These are phyloP conservation scores for Lepus europaeus DNA, from an alignment of 2,113 vertebrate genomes.

Conservation along the genomic window DNA sequence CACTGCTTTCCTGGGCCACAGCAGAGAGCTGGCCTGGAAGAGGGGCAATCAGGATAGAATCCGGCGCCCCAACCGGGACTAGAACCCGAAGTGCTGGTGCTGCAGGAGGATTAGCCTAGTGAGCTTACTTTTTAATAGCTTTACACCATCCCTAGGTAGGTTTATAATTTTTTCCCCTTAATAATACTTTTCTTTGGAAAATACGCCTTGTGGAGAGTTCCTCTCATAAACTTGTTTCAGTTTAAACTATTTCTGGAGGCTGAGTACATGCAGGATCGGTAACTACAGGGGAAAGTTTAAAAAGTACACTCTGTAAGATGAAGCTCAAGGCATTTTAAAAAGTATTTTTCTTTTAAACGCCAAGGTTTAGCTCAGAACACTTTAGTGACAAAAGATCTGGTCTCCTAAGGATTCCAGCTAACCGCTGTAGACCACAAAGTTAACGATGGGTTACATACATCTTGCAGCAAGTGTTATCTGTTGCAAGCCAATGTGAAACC, in stretches of 20 bases:
- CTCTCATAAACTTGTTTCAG: not conserved
- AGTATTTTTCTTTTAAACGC: slow-evolving; percentile 80
- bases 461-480: not conserved
- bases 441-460: slow-evolving; percentile 61
- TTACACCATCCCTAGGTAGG: not conserved
- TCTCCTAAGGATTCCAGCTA: slow-evolving; percentile 55
- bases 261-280: slow-evolving; percentile 84
- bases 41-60: too few relatives aligned
- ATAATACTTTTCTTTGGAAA: not conserved
- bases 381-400: not conserved
- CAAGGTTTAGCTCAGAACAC: slow-evolving; percentile 31
- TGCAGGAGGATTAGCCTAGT: too few relatives aligned
- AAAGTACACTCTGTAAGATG: slow-evolving; percentile 83
- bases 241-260: slow-evolving; percentile 16
- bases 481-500: not conserved
- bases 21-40: too few relatives aligned
- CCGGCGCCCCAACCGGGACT: too few relatives aligned
- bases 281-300: slow-evolving; percentile 82
- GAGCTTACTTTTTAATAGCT: not conserved
- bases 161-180: not conserved
- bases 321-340: slow-evolving; percentile 81
- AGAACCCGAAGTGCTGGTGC: too few relatives aligned
- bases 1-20: too few relatives aligned
- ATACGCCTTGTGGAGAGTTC: not conserved
- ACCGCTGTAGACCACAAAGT: slow-evolving; percentile 75